A percentile compares a stretch with the other conserved stretches of the same genome.
Conservation (phyloP, 2,888 invertebrate genomes). For the Dicroscelio sp. region DNA sequence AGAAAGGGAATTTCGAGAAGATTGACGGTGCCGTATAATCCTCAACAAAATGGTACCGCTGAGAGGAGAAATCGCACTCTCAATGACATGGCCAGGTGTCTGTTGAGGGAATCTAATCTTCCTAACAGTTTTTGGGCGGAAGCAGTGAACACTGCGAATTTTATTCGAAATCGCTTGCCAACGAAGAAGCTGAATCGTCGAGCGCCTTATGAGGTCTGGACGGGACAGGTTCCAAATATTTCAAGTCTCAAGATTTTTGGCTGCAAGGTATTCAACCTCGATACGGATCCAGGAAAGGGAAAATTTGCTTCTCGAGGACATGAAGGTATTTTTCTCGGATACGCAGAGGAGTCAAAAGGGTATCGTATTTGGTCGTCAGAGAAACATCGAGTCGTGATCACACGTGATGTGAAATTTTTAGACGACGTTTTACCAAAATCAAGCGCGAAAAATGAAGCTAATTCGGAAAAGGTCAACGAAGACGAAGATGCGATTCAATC, state of each 20-base stretch:
- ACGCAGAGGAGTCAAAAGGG: constrained; percentile 54
- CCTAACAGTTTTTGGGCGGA: constrained; percentile 57
- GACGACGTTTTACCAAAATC: constrained; percentile 20
- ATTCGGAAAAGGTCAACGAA: too few relatives aligned
- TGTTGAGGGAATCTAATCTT: constrained; percentile 44
- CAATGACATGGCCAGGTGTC: constrained; percentile 42
- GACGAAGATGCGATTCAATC: too few relatives aligned
- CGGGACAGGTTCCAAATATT: constrained; percentile 22
- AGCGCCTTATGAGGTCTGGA: constrained; percentile 50
- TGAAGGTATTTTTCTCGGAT: constrained; percentile 49
- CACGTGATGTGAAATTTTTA: constrained; percentile 51
- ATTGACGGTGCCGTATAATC: constrained; percentile 80
- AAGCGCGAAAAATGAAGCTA: background rate
- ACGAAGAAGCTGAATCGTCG: constrained; percentile 31
- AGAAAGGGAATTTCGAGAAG: constrained; percentile 84
- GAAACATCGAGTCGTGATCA: constrained; percentile 34
- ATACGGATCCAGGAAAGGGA: constrained; percentile 46
- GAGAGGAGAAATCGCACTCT: constrained; percentile 57
- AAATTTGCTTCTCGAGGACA: constrained; percentile 49
- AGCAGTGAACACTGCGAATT: constrained; percentile 63
- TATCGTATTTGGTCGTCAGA: constrained; percentile 46
- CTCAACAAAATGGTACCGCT: constrained; percentile 52
- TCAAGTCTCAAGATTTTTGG: constrained; percentile 39
- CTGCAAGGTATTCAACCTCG: constrained; percentile 43
- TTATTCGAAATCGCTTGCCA: constrained; percentile 52